phyloP scores from a whole-genome alignment of 2,113 vertebrate genomes.

The Propithecus coquereli region DNA sequence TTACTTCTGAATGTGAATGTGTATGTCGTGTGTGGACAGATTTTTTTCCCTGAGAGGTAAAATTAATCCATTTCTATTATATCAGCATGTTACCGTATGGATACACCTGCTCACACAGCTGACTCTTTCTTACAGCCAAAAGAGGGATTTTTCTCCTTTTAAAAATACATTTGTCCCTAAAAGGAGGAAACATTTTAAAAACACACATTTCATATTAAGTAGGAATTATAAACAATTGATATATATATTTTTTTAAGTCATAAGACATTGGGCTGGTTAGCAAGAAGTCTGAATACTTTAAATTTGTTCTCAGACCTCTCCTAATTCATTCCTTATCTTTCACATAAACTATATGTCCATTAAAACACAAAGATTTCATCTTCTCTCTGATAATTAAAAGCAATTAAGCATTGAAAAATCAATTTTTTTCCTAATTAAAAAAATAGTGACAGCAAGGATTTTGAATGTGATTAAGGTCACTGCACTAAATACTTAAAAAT shows the following conservation, averaged over 20 bases:
- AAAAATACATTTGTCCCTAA: constrained; percentile 73
- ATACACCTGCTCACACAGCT: constrained; percentile 67
- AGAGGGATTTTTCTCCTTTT: constrained; percentile 73
- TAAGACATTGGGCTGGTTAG: constrained; percentile 50
- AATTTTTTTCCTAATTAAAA: no score
- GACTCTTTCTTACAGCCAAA: constrained; percentile 74
- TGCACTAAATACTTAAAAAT: no score
- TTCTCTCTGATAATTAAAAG: constrained; percentile 30
- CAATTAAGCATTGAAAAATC: no score
- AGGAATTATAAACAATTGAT: constrained; percentile 76
- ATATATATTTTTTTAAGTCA: constrained; percentile 42
- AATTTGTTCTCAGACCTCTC: constrained; percentile 41
- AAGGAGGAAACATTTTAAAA: constrained; percentile 66
- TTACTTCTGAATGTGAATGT: neutral
- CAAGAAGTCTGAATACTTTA: constrained; percentile 59
- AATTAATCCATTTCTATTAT: constrained; percentile 71
- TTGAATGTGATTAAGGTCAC: no score
- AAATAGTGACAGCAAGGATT: no score
- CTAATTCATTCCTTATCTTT: neutral
- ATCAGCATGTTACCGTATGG: constrained; percentile 75
- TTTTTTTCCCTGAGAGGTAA: constrained; percentile 65
- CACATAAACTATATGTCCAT: constrained; percentile 1
- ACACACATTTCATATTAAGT: constrained; percentile 61
- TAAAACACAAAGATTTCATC: neutral
- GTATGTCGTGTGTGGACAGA: neutral